These are phyloP conservation scores for Eilema griseolum DNA, from an alignment of 2,888 invertebrate genomes.

Conservation along the genomic window DNA sequence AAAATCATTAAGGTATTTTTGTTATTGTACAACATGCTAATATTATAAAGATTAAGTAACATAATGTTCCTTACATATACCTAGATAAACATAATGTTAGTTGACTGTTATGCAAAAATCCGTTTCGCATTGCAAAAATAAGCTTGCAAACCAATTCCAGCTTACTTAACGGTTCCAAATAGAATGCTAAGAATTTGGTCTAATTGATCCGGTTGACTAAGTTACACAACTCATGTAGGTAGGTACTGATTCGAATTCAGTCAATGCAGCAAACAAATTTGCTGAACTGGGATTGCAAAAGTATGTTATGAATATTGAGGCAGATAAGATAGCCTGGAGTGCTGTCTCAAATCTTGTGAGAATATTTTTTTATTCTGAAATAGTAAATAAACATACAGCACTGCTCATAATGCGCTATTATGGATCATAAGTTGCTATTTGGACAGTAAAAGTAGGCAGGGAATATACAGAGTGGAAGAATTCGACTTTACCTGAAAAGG, in stretches of 20 bases:
- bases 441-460: no score
- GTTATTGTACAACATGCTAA: not conserved
- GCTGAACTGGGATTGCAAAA: conserved; percentile 5
- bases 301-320: not conserved
- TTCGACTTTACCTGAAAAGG: no score
- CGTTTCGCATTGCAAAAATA: conserved; percentile 32
- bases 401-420: not conserved
- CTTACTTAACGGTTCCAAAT: conserved; percentile 12
- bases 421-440: no score
- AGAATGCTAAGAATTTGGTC: conserved; percentile 13
- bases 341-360: not conserved
- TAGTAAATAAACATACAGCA: not conserved
- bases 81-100: not conserved
- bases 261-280: not conserved
- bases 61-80: not conserved
- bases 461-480: no score
- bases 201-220: conserved; percentile 7
- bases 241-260: not conserved
- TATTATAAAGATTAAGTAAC: not conserved
- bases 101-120: not conserved
- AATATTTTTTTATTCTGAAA: not conserved
- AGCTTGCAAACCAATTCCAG: conserved; percentile 25
- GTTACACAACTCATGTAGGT: conserved; percentile 7
- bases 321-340: not conserved
- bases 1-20: no score